These are phyloP conservation scores for Epinotia nisella DNA, from an alignment of 2,888 invertebrate species.

Conservation along the genomic window DNA sequence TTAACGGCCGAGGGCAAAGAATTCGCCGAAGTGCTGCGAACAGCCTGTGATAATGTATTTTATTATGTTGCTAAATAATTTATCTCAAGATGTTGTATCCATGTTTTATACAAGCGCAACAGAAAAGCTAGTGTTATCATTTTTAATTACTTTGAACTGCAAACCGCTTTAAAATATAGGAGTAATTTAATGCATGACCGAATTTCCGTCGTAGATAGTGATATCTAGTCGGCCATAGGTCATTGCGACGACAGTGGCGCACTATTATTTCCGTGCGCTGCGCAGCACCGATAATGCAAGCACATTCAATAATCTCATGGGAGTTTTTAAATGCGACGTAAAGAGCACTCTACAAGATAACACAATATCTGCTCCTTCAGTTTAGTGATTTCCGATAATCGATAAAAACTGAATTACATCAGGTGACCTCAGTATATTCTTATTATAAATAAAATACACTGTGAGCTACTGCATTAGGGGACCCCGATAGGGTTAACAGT, in stretches of 20 bases:
- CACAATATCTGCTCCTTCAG: slow-evolving; percentile 1
- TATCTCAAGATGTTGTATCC: neutral
- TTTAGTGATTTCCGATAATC: slow-evolving; percentile 17
- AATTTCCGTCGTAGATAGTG: slow-evolving; percentile 60
- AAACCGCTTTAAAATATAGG: slow-evolving; percentile 42
- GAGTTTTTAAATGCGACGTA: slow-evolving; percentile 7
- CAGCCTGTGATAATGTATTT: slow-evolving; percentile 24
- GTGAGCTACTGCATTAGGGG: too few species aligned
- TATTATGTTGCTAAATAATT: slow-evolving; percentile 20
- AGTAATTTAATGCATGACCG: slow-evolving; percentile 55
- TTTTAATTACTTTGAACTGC: slow-evolving; percentile 12
- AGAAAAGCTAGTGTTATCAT: slow-evolving; percentile 7
- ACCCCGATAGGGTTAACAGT: too few species aligned
- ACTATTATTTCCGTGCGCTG: slow-evolving; percentile 56
- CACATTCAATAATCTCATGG: slow-evolving; percentile 17
- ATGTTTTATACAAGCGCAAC: neutral
- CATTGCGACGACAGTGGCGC: slow-evolving; percentile 52
- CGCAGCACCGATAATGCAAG: slow-evolving; percentile 37
- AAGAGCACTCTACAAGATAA: slow-evolving; percentile 8
- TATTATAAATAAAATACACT: too few species aligned
- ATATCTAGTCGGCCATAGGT: slow-evolving; percentile 59
- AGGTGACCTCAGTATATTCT: neutral
- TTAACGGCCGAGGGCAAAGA: slow-evolving; percentile 59
- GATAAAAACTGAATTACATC: slow-evolving; percentile 3
- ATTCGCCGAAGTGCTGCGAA: slow-evolving; percentile 36